These are phyloP conservation scores for Agapetus fuscipes DNA, from an alignment of 2,888 invertebrate genomes.

Conservation along the genomic window DNA sequence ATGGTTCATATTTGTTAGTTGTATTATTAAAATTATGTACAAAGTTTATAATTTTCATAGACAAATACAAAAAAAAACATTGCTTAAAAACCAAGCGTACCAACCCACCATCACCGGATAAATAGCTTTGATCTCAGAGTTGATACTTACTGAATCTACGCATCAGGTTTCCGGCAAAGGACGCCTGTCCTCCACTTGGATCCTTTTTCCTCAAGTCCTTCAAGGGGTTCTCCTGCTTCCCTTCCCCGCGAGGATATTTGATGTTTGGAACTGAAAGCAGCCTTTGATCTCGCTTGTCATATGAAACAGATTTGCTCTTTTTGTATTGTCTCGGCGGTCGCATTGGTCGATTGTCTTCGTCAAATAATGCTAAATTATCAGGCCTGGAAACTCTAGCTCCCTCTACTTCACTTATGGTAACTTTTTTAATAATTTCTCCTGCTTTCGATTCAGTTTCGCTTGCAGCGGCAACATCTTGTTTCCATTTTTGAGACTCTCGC, in stretches of 20 bases:
- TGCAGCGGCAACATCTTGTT: constrained; percentile 24
- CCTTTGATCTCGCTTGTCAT: constrained; percentile 52
- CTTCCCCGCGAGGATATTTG: constrained; percentile 48
- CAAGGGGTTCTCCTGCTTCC: constrained; percentile 40
- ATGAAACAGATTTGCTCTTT: constrained; percentile 30
- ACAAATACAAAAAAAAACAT: too few species aligned
- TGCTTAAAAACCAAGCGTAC: too few species aligned
- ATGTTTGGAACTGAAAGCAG: constrained; percentile 71
- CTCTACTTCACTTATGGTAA: constrained; percentile 25
- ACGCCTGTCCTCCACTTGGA: constrained; percentile 35
- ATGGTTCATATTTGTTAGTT: too few species aligned
- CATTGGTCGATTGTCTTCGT: constrained; percentile 40
- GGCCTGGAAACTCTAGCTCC: constrained; percentile 41
- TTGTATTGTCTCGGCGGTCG: constrained; percentile 46
- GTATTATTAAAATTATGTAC: too few species aligned
- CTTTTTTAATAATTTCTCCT: constrained; percentile 28
- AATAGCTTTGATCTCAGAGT: constrained; percentile 11
- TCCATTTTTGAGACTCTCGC: constrained; percentile 33
- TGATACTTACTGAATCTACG: constrained; percentile 81
- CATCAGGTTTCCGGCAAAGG: constrained; percentile 67
- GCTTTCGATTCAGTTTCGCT: constrained; percentile 29
- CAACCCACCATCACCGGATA: too few species aligned
- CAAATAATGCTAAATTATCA: constrained; percentile 53
- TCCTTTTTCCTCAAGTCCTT: constrained; percentile 48
- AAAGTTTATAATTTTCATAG: too few species aligned